Conservation (phyloP, 2,888 invertebrate genomes). For the Rotaria magnacalcarata region DNA sequence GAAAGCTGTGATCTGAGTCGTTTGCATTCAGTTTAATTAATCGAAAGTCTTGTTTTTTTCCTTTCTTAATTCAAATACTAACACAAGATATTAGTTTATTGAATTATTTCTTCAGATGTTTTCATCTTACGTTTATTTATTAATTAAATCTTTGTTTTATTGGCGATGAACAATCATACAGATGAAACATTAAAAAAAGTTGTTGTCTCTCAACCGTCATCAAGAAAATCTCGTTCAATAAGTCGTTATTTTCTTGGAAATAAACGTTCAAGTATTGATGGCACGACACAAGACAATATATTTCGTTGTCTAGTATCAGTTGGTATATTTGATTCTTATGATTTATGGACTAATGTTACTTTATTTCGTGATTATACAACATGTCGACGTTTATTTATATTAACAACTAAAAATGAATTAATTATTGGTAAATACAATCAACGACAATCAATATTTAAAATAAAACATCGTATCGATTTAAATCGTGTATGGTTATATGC, state of each 20-base stretch:
- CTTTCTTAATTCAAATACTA: no score
- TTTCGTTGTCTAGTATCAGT: conserved; percentile 6
- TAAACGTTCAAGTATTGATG: conserved; percentile 10
- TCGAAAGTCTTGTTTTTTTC: not conserved
- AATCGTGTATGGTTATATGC: not conserved
- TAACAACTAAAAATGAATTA: conserved; percentile 19
- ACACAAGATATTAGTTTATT: no score
- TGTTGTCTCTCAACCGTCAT: not conserved
- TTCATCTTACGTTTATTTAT: not conserved
- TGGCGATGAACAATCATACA: not conserved
- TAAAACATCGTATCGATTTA: conserved; percentile 8
- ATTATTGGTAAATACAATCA: conserved; percentile 14
- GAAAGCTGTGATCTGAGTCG: not conserved
- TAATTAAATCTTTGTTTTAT: not conserved
- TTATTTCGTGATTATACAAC: conserved; percentile 8
- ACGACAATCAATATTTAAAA: not conserved
- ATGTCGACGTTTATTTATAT: not conserved
- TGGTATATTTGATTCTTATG: not conserved
- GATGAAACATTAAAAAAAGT: not conserved
- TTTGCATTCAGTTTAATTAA: not conserved
- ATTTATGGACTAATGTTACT: not conserved
- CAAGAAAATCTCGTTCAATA: conserved; percentile 1
- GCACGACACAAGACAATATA: not conserved
- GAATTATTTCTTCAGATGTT: not conserved
- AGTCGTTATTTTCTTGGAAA: conserved; percentile 32